Base-by-base conservation (phyloP, 2,888 invertebrate genomes). In the Spilarctia lutea region DNA sequence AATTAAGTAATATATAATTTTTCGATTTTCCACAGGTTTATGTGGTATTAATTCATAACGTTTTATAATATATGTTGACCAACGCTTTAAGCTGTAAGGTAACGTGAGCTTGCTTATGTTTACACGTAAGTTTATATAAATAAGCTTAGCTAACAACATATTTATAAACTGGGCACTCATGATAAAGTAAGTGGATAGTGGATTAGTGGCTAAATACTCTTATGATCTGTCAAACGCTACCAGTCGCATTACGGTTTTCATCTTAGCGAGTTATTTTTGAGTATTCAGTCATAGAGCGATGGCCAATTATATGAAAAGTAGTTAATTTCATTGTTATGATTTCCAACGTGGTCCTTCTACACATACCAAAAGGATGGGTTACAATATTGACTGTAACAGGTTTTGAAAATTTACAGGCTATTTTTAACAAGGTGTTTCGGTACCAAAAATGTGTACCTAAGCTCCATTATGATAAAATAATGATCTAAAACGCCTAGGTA, bases 401-500 rank as follows among this genome's bases (percentile, higher is more conserved):
- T 27, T 48, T 65, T 65, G 56, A 42, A 65, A 69, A 42, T 56
- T 30, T 69, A 69, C 24, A 20, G 65, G 30, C 42, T 56, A 52
- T 45, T 18, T 39, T 39, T 18, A 68, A 73, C 73, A 68, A 75
- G 71, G 70, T 77, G 16, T 78, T 75, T 73, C 35, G 79, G 83
- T 78, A 85, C 77, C 18, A 35, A 76, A 75, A 82, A 75, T 71
- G 63, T 76, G 68, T 78, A 80, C 81, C 74, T 74, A 83, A 80
- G 78, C 72, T 80, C 75, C 77, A 78, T 77, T 42, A 66, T 70
- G 68, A 73, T 79, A 77, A 73, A 84, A 78, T 73, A 78, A 24
- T 73, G 69, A 72, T 79, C 76, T 75, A 79, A 75, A 81, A 75
- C 72, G 81, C 79, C 83, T 85, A 83, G 78, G 83, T 85, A 76